Evolutionary conservation across 2,888 invertebrate species (phyloP), one percentile per base, ranked within the genome.

Genomic region (Lasioglossum morio): DNA sequence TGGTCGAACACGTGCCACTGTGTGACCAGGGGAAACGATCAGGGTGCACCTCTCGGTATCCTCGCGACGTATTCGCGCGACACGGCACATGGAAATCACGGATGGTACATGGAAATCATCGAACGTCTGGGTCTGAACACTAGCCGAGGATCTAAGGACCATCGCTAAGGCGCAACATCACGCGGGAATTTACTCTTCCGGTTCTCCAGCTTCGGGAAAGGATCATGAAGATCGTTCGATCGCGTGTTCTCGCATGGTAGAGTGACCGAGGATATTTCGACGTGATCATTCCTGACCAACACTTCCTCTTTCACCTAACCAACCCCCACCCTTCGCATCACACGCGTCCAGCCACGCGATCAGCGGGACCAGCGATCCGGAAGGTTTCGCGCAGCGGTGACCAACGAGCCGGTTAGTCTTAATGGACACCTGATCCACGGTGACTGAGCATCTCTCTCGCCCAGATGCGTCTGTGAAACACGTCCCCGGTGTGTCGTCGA

Each of bases 311-410:
- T 84, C 85, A 77, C 75, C 84, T 69, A 83, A 82, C 81, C 72
- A 86, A 34, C 79, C 88, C 90, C 90, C 89, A 89, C 90, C 86
- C 84, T 69, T 40, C n/a, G 14, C 77, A 80, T 73, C 85, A 85
- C 89, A 84, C 91, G 91, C 90, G 91, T 89, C 87, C 86, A 90
- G 88, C 89, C 91, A 91, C 91, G 91, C 91, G 91, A 91, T 91
- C 91, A 87, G 72, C 78, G 89, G 89, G 88, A 86, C 77, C 90
- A 91, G 73, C 90, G 92, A 92, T 92, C 90, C 92, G 91, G 92
- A 92, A 89, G 90, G 91, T 91, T 92, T 92, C 90, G 88, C 89
- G 83, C 87, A 87, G 88, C 89, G 82, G 91, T 91, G 88, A 90
- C 85, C 90, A 92, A 91, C 90, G 88, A 91, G 90, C 90, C 91